Evolutionary conservation across 2,797 vertebrate species (phyloP), one percentile per base, ranked within the genome.

Genomic region (Acipenser ruthenus): DNA sequence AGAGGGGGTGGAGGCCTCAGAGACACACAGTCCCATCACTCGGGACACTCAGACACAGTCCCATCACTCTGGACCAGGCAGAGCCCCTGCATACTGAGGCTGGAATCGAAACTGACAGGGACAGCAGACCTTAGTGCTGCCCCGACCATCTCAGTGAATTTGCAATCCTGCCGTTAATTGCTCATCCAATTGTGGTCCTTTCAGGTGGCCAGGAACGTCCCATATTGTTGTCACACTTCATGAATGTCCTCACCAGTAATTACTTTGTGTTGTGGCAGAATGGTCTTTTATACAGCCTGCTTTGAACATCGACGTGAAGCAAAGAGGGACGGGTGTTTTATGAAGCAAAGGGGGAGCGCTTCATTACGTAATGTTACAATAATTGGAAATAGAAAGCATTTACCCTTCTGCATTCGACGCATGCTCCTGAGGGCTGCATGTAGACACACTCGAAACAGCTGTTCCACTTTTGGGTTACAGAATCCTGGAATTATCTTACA

Each of bases 121-220:
- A 75, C 63, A 6, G 66, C 61, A 77, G 76, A 73, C 75, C 82
- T 88, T 83, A 86, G 86, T 82, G 78, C 82, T 51, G 4, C n/a
- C 82, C 51, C 80, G 74, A 74, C 75, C 66, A 76, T 86, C 86
- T 80, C 79, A 81, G 80, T 87, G 79, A 74, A 83, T 76, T 78
- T 72, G 12, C 63, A 64, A 80, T 84, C 87, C 86, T 82, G 79
- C 78, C 77, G 88, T 92, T 93, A 92, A 93, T 93, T 74, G 73
- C 84, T 92, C 93, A 91, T 91, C 87, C 82, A 68, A 80, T 70
- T 90, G 83, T 71, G 79, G 80, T 78, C 75, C 74, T 71, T 77
- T 74, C 81, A 74, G 80, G 79, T 79, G 71, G 79, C 81, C 69
- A 79, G 77, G 78, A 78, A 80, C 74, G 73, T 75, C 84, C 75